These are phyloP conservation scores for Hylomyscus alleni DNA, from an alignment of 2,797 vertebrate species.

Conservation along the genomic window DNA sequence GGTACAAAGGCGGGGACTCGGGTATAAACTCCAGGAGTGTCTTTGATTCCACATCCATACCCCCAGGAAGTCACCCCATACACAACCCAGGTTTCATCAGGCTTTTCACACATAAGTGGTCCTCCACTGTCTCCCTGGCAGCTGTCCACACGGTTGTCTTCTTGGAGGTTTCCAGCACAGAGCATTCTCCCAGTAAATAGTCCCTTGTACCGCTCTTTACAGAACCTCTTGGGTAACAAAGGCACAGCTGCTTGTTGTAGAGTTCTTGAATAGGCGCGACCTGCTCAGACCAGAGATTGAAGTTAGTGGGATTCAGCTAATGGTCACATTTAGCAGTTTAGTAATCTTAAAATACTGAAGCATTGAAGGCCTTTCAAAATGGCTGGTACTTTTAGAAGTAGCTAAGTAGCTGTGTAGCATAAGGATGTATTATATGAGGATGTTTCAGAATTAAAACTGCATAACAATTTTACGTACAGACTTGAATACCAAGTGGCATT, in stretches of 20 bases:
- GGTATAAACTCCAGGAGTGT: slow-evolving; percentile 97
- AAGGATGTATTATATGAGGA: neutral
- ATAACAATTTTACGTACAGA: neutral
- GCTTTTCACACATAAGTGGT: slow-evolving; percentile 95
- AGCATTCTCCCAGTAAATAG: slow-evolving; percentile 98
- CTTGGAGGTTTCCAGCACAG: slow-evolving; percentile 93
- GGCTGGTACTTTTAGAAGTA: neutral
- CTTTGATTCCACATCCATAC: slow-evolving; percentile 95
- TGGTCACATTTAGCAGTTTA: neutral
- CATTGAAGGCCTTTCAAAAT: neutral
- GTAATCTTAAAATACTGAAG: neutral
- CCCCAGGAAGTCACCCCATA: slow-evolving; percentile 99
- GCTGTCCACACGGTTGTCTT: slow-evolving; percentile 94
- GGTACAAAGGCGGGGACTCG: slow-evolving; percentile 96
- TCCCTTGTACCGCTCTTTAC: slow-evolving; percentile 93
- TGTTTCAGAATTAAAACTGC: neutral
- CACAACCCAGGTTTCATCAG: slow-evolving; percentile 94
- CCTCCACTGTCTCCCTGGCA: slow-evolving; percentile 99
- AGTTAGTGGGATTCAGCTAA: slow-evolving; percentile 10
- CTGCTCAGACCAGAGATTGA: slow-evolving; percentile 85
- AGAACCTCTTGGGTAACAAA: slow-evolving; percentile 93
- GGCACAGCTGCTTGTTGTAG: slow-evolving; percentile 96
- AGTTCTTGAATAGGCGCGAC: slow-evolving; percentile 97
- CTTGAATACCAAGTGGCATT: neutral
- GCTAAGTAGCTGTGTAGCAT: neutral